Evolutionary conservation across 2,888 invertebrate species (phyloP), one percentile per base, ranked within the genome.

Genomic region (Neria commutata): DNA sequence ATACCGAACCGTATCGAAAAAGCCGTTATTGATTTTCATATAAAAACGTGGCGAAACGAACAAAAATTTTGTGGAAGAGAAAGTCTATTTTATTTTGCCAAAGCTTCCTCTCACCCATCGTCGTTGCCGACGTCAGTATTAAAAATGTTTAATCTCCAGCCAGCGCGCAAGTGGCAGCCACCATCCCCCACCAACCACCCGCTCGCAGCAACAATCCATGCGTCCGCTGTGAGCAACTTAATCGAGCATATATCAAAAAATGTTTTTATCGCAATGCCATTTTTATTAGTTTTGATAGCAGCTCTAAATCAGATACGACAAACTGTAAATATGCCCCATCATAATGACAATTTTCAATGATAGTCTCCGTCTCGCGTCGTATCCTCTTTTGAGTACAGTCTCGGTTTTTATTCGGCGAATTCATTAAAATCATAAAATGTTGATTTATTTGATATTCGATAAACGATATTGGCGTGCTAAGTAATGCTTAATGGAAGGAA

Each of bases 1-100:
- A 46, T 52, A 37, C 29, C 42, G 40, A 58, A 47, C 46, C 53
- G 45, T 42, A 52, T 16, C 33, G 23, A 42, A 33, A 29, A 24
- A 40, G 17, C 25, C 71, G 70, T 74, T 76, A 76, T 76, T 76
- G 76, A 76, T 76, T 76, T 76, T 76, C 69, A 69, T 68, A 69
- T 68, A 65, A 68, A 70, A 67, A 70, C 58, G 56, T 56, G 56
- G 57, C 62, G 61, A 42, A 53, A 51, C 48, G 14, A 50, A 34
- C 37, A n/a, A 29, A 29, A 8, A 29, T 29, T 8, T 29, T 29
- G 11, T 29, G 6, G 11, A 6, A 29, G 11, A 29, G 29, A 11
- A 6, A 29, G 29, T 29, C 6, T 11, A 29, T 29, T 29, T 29
- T 29, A 11, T 29, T 29, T 11, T 29, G 11, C 29, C 29, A 11